Evolutionary conservation across 2,888 invertebrate species (phyloP).

Genomic region (Orthosia gracilis): DNA sequence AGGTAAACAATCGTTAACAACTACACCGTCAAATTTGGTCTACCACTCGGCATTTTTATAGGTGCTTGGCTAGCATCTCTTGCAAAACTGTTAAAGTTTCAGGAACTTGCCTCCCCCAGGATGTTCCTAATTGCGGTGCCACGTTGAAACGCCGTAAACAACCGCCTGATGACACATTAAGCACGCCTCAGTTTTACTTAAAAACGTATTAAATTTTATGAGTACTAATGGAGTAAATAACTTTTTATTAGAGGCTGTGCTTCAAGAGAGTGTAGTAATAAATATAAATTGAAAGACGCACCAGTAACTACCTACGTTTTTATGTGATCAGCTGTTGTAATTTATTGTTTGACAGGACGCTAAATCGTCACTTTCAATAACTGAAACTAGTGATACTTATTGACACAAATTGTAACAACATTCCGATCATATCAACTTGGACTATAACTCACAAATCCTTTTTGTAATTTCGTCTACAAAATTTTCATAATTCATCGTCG

Average conservation of each 20-base stretch:
- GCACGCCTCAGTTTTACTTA: conserved; percentile 71
- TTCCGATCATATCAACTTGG: background rate
- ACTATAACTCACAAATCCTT: background rate
- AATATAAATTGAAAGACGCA: conserved; percentile 28
- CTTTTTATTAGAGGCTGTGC: conserved; percentile 63
- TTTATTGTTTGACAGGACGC: background rate
- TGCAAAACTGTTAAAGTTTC: conserved; percentile 51
- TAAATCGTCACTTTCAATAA: conserved; percentile 12
- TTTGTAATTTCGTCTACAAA: background rate
- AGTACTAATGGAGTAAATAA: conserved; percentile 68
- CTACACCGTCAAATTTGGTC: conserved; percentile 38
- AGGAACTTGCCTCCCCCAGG: conserved; percentile 67
- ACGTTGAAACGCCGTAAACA: conserved; percentile 81
- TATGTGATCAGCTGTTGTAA: conserved; percentile 13
- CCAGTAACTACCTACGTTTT: background rate
- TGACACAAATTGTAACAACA: background rate
- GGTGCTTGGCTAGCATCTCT: conserved; percentile 54
- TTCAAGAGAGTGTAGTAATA: conserved; percentile 19
- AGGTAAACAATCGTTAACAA: conserved; percentile 45
- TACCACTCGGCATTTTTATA: conserved; percentile 51
- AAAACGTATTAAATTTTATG: conserved; percentile 72
- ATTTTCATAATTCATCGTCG: too few relatives aligned
- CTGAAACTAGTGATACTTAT: conserved; percentile 2
- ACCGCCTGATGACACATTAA: conserved; percentile 71
- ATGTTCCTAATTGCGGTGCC: conserved; percentile 78